A percentile compares a stretch with the other conserved stretches of the same genome.
phyloP scores from a whole-genome alignment of 64 coral and sea anemone genomes.

The Pocillopora damicornis region DNA sequence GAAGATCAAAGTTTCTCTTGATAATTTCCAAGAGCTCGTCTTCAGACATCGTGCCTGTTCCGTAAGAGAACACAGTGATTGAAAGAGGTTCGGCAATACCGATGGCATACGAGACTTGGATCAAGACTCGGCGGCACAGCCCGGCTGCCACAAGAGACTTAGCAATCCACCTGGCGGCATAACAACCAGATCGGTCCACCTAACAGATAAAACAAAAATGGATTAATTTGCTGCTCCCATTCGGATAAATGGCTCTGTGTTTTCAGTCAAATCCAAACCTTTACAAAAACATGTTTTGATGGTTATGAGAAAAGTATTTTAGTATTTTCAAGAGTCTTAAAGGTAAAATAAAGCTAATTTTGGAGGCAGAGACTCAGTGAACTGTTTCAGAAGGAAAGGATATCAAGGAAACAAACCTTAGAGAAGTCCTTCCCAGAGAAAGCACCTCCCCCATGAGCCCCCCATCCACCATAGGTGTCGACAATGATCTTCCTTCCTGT shows the following conservation, averaged over 20 bases:
- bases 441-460: constrained; percentile 93
- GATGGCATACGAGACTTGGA: constrained; percentile 97
- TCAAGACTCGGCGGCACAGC: constrained; percentile 80
- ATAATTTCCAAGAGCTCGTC: constrained; percentile 93
- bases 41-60: constrained; percentile 80
- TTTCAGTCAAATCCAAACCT: too few species aligned
- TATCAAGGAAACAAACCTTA: constrained; percentile 48
- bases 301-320: too few species aligned
- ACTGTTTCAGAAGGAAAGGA: too few species aligned
- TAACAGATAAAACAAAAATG: constrained; percentile 30
- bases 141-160: constrained; percentile 90
- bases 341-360: too few species aligned
- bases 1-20: constrained; percentile 93
- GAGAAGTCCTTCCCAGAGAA: constrained; percentile 97
- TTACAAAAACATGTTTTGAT: too few species aligned
- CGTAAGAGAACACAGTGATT: constrained; percentile 92
- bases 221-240: too few species aligned
- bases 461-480: constrained; percentile 97
- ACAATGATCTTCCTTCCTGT: constrained; percentile 98
- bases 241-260: too few species aligned
- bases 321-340: too few species aligned
- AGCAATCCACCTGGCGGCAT: constrained; percentile 98
- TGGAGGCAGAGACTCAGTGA: too few species aligned
- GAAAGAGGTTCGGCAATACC: constrained; percentile 94
- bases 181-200: constrained; percentile 96